Evolutionary conservation across 2,797 vertebrate species (phyloP), one percentile per base, ranked within the genome.

Genomic region (Rachycentron canadum): DNA sequence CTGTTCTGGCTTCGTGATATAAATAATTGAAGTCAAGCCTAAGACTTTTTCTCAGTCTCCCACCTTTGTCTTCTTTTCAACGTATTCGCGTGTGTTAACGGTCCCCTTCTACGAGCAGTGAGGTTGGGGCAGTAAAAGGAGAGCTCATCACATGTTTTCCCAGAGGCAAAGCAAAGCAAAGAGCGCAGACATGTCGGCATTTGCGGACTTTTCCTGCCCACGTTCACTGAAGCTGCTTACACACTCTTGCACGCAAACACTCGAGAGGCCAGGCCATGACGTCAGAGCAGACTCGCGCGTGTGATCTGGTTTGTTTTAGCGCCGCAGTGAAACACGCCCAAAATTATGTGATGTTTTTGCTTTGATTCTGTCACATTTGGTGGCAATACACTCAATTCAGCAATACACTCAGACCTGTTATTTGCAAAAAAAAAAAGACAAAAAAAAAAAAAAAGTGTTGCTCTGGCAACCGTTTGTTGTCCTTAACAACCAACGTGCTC

Each of bases 381-480:
- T 30, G 3, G 1, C 12, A 4, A 7, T 12, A 50, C 17, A 47
- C 19, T 9, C 43, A 8, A 45, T 1, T 45, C 43, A n/a, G 8
- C 12, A 21, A 28, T 9, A 45, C 21, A 40, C 6, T 0, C 7
- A 47, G 9, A 47, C 21, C 21, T 1, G 45, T 23, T 49, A n/a
- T 21, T 49, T n/a, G 23, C 12, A 12, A 56, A 11, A 56, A 2
- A 30, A 2, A 50, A 19, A 43, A 1, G 0, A 9, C 3, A 0
- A 17, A 23, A 34, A 19, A 56, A 3, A 43, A 14, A 11, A 11
- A 56, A 0, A 16, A 3, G 7, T 7, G 79, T 85, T 85, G 72
- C 68, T 52, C 62, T 79, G 66, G 26, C 52, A 71, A 83, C 76
- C 5, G 36, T 70, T 81, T 86, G 86, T 89, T 87, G 85, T 68